These are phyloP conservation scores for Artibeus jamaicensis DNA, from an alignment of 2,797 vertebrate species.

Conservation along the genomic window DNA sequence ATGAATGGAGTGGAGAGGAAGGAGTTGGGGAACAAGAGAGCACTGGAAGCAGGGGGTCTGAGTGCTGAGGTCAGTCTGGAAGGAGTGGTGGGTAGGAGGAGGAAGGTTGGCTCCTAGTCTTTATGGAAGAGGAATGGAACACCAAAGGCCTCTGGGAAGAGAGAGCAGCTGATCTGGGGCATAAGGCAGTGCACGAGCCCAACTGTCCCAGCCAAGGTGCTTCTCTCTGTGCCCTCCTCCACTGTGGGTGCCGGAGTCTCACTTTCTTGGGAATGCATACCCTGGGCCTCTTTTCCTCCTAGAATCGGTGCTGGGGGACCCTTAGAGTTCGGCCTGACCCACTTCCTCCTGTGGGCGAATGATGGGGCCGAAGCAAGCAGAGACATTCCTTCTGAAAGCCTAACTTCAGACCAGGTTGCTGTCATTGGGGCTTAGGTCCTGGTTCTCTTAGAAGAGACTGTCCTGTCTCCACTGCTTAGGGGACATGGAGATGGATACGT, in stretches of 20 bases:
- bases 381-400: background rate
- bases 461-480: background rate
- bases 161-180: background rate
- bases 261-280: background rate
- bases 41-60: background rate
- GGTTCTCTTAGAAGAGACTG: background rate
- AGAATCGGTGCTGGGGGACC: background rate
- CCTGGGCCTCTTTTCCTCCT: background rate
- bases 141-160: background rate
- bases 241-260: rapidly evolving
- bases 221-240: background rate
- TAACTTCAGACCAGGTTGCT: background rate
- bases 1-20: background rate
- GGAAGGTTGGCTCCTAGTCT: background rate
- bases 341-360: background rate
- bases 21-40: background rate
- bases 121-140: background rate
- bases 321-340: background rate
- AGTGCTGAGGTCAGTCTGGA: background rate
- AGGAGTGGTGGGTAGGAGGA: background rate
- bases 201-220: background rate
- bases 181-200: background rate
- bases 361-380: no score
- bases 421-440: background rate
- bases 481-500: background rate